Evolutionary conservation across 1,140 invertebrate genomes (phyloP).

Genomic region (Helicoverpa zea): DNA sequence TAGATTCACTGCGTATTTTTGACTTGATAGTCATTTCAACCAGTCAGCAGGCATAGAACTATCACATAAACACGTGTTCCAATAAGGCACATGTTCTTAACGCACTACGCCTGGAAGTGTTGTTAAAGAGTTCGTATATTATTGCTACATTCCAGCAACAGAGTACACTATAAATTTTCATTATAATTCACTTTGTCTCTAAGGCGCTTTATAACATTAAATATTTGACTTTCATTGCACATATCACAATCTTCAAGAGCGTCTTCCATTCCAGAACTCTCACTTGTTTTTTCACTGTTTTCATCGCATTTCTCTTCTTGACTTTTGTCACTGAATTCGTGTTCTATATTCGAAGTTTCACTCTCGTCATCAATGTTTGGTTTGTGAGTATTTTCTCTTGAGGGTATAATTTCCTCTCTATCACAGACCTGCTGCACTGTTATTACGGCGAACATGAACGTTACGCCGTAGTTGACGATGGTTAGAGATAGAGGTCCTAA

Average conservation of each 20-base stretch:
- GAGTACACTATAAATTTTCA: conserved; percentile 45
- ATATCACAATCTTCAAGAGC: conserved; percentile 66
- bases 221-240: conserved; percentile 76
- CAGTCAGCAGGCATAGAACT: too few relatives aligned
- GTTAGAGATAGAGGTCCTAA: conserved; percentile 87
- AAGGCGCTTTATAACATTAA: conserved; percentile 72
- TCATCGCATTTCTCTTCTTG: conserved; percentile 32
- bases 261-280: conserved; percentile 41
- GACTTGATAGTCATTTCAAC: too few relatives aligned
- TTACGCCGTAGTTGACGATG: conserved; percentile 87
- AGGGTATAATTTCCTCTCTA: conserved; percentile 47
- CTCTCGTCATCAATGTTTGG: conserved; percentile 39
- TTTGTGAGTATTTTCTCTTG: conserved; percentile 9
- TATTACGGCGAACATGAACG: conserved; percentile 85
- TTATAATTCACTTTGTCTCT: conserved; percentile 73
- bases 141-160: not conserved
- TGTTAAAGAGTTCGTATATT: not conserved
- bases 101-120: not conserved
- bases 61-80: too few relatives aligned
- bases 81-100: not conserved
- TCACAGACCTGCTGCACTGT: conserved; percentile 86
- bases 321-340: conserved; percentile 16
- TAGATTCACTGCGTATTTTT: too few relatives aligned
- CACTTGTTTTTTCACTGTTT: conserved; percentile 21
- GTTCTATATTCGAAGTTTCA: conserved; percentile 21